Conservation (phyloP, 2,113 vertebrate species). For the Zapus hudsonius region DNA sequence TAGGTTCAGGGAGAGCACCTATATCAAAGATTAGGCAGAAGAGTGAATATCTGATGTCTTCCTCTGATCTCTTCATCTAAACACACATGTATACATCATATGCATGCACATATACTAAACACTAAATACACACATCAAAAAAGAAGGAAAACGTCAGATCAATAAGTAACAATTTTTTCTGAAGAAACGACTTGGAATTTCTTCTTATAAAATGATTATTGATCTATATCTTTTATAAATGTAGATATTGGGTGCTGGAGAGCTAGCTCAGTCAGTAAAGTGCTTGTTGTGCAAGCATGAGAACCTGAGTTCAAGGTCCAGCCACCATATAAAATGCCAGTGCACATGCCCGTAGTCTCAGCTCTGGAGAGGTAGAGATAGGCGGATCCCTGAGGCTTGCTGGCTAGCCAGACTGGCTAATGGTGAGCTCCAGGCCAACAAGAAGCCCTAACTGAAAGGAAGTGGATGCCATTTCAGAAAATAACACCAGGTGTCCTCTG, state of each 20-base stretch:
- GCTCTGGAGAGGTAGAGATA: neutral
- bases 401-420: neutral
- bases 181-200: constrained; percentile 44
- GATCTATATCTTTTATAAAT: constrained; percentile 4
- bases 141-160: no score
- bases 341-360: neutral
- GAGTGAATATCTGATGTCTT: no score
- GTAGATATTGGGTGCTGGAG: neutral
- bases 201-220: neutral
- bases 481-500: no score
- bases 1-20: no score
- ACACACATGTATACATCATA: no score
- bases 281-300: neutral
- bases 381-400: neutral
- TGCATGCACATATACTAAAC: no score
- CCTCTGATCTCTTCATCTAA: no score
- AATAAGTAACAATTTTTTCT: no score
- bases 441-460: neutral
- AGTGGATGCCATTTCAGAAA: no score
- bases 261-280: neutral
- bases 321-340: neutral
- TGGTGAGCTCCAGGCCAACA: neutral
- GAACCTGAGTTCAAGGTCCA: neutral
- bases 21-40: no score
- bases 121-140: no score